phyloP scores from a whole-genome alignment of 2,113 vertebrate genomes.

The Austrofundulus limnaeus region DNA sequence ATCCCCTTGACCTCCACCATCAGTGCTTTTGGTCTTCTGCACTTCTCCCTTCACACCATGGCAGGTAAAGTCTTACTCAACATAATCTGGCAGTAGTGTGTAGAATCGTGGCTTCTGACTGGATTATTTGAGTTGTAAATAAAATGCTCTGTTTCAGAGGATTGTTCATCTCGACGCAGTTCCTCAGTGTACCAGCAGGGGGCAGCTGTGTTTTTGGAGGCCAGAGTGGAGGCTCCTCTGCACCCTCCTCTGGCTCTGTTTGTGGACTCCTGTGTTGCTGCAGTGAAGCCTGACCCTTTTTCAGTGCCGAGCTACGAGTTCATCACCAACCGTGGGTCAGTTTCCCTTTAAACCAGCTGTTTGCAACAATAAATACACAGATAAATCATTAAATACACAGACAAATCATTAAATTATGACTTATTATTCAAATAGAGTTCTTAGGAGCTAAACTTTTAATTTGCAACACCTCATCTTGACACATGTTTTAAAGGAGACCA shows the following conservation, averaged over 20 bases:
- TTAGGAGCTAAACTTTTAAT: too few species aligned
- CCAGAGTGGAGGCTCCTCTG: constrained; percentile 21
- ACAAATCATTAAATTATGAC: too few species aligned
- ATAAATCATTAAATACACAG: too few species aligned
- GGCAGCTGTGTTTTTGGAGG: constrained; percentile 61
- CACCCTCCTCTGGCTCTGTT: constrained; percentile 40
- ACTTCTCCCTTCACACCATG: constrained; percentile 54
- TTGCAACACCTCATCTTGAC: too few species aligned
- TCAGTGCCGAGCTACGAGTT: constrained; percentile 48
- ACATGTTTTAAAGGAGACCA: too few species aligned
- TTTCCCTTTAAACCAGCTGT: background rate
- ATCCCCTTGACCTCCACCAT: constrained; percentile 52
- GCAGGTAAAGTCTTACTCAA: constrained; percentile 21
- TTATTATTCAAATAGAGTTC: too few species aligned
- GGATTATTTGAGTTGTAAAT: background rate
- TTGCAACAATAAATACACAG: too few species aligned
- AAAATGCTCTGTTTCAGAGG: constrained; percentile 7
- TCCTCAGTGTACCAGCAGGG: constrained; percentile 65
- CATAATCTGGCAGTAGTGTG: background rate
- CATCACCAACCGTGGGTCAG: constrained; percentile 50
- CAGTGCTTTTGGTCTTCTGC: constrained; percentile 49
- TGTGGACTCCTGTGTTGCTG: constrained; percentile 49
- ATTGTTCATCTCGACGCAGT: constrained; percentile 11
- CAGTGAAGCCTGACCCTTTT: constrained; percentile 37
- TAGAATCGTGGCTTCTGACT: background rate